Evolutionary conservation across 2,797 vertebrate genomes (phyloP), one percentile per base, ranked within the genome.

Genomic region (Mus caroli): DNA sequence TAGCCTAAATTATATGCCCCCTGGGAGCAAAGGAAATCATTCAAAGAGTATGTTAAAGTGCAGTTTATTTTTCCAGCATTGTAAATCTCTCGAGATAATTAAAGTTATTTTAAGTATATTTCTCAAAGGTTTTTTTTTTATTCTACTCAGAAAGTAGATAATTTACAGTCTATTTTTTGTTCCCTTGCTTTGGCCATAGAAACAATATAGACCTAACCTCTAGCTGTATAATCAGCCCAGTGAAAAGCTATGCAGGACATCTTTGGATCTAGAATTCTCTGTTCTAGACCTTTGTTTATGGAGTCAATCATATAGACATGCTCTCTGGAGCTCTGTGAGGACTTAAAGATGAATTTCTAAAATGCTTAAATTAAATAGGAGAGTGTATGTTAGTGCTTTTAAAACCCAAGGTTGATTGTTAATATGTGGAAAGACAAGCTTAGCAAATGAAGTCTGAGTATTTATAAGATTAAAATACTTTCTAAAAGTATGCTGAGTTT

Each of bases 361-460:
- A 56, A 43, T 50, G 3, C 17, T 95, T 84, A 77, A 92, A 28
- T 95, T 91, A 84, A 77, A 77, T 62, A 87, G n/a, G 50, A 76
- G 3, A 10, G 34, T 46, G 34, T 75, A 67, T 85, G 80, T 90
- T 60, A 31, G 4, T 76, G 3, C 24, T 67, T 52, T 89, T n/a
- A 94, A 94, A 94, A 77, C 46, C 31, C 12, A n/a, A 94, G 78
- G 26, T 69, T 92, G 58, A 62, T 94, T 86, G 91, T 89, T 62
- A 95, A 91, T 84, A 84, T 64, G 56, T 37, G 54, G 52, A 92
- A 92, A 93, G 24, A 31, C 2, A 91, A 96, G 86, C 26, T 75
- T 88, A 43, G 10, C 20, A 43, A 80, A 67, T 67, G 1, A 15
- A 50, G 1, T 77, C 54, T 76, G 43, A 78, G 82, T 87, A 6